Percentiles rank a stretch among this genome's conserved stretches.
Conservation (phyloP, 2,797 vertebrate genomes). For the Oreochromis mossambicus region DNA sequence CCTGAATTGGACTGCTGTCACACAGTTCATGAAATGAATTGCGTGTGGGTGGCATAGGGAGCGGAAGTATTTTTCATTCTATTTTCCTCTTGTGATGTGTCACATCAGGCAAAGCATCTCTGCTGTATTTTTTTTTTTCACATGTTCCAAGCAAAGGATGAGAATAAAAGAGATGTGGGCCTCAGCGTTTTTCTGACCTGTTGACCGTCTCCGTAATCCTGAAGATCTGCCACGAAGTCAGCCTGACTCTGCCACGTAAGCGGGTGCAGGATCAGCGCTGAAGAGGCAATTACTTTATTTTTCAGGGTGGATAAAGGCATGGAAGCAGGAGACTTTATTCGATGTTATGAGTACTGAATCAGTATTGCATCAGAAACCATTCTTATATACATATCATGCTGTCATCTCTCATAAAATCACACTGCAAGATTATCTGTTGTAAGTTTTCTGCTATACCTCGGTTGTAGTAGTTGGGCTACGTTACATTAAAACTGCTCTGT, state of each 20-base stretch:
- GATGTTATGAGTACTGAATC: not conserved
- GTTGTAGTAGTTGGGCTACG: not conserved
- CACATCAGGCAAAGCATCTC: not conserved
- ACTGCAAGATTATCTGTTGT: not conserved
- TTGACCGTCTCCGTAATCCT: not conserved
- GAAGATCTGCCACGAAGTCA: not conserved
- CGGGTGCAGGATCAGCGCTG: not conserved
- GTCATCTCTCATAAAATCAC: not conserved
- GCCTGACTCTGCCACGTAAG: not conserved
- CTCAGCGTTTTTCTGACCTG: not conserved
- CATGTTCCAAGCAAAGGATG: not conserved
- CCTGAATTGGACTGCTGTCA: slow-evolving; percentile 41
- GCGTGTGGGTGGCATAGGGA: slow-evolving; percentile 25
- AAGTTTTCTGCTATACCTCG: not conserved
- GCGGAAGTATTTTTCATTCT: slow-evolving; percentile 24
- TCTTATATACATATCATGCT: not conserved
- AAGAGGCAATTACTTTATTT: slow-evolving; percentile 10
- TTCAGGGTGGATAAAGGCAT: not conserved
- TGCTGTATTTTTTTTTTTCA: not conserved
- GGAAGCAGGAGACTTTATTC: not conserved
- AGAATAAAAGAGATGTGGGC: not conserved
- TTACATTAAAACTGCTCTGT: not conserved
- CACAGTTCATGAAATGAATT: slow-evolving; percentile 45
- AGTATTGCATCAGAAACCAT: not conserved
- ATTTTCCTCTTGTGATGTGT: slow-evolving; percentile 26